These are phyloP conservation scores for Magallana gigas DNA, from an alignment of 1,140 invertebrate genomes.

Conservation along the genomic window DNA sequence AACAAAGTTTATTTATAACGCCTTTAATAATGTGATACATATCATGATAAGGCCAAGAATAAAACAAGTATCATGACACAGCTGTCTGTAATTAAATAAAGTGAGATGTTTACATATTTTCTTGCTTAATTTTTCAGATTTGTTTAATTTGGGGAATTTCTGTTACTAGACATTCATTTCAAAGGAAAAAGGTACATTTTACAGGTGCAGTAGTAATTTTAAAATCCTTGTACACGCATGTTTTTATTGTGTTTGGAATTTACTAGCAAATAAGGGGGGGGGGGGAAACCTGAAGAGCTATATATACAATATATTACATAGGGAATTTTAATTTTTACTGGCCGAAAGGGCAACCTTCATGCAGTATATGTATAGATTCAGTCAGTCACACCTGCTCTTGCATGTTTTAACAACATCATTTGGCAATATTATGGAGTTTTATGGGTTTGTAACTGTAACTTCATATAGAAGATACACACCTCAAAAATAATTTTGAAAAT, in stretches of 20 bases:
- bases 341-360: not conserved
- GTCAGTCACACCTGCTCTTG: conserved; percentile 3
- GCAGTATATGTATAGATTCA: not conserved
- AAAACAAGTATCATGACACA: conserved; percentile 1
- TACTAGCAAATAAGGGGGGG: not conserved
- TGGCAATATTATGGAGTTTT: not conserved
- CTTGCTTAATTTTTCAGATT: conserved; percentile 6
- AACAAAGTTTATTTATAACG: conserved; percentile 2
- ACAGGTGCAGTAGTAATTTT: conserved; percentile 5
- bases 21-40: conserved; percentile 1
- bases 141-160: not conserved
- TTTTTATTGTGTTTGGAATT: conserved; percentile 1
- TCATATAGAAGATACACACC: not conserved
- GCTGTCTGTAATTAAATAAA: conserved; percentile 6
- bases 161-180: conserved; percentile 6
- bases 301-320: conserved; percentile 2
- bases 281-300: not conserved
- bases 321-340: not conserved
- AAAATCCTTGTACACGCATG: not conserved
- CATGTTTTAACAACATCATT: not conserved
- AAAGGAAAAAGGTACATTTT: conserved; percentile 1
- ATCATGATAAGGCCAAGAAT: conserved; percentile 5
- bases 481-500: conserved; percentile 1
- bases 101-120: conserved; percentile 6
- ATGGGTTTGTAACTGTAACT: conserved; percentile 5